Evolutionary conservation across 2,888 invertebrate species (phyloP), one percentile per base, ranked within the genome.

Genomic region (Kuschelorhynchus macadamiae): DNA sequence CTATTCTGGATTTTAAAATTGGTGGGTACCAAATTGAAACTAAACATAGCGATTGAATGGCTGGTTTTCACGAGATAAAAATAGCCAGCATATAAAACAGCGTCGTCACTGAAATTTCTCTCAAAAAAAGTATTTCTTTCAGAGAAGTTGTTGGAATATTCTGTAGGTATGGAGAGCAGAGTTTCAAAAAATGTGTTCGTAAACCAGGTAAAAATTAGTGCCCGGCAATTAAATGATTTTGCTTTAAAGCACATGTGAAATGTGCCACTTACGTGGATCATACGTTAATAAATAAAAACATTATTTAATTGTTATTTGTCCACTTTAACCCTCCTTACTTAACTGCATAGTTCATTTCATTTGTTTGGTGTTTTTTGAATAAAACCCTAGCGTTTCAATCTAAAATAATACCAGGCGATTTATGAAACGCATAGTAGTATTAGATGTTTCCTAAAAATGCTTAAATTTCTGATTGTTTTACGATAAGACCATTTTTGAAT

Each of bases 21-120:
- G 63, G 56, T 46, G 55, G 57, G 3, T 64, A 68, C 33, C 64
- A 66, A 53, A 65, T 65, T 46, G 65, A 49, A 47, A 61, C 60
- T 12, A 49, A 0, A 49, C 44, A 62, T 42, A 60, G 65, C 8
- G 4, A 11, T 44, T 65, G 17, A 65, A 65, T 42, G 49, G 52
- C 52, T 66, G 60, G 53, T 65, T 59, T 65, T 65, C 59, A 25
- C 44, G 65, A 30, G 32, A 65, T 18, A 50, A 65, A 33, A 59
- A 7, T 25, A 25, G 7, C 25, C 7, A 25, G 25, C 25, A 25
- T 25, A 25, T 5, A 3, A 25, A 25, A 25, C 25, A 25, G n/a
- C n/a, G n/a, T 25, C 25, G 7, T 3, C 7, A 25, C 25, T 5
- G 14, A 52, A 33, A 50, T 50, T 50, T 30, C 32, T 14, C 30